Base-by-base conservation (phyloP, 1,140 invertebrate genomes). In the Lucilia cuprina region DNA sequence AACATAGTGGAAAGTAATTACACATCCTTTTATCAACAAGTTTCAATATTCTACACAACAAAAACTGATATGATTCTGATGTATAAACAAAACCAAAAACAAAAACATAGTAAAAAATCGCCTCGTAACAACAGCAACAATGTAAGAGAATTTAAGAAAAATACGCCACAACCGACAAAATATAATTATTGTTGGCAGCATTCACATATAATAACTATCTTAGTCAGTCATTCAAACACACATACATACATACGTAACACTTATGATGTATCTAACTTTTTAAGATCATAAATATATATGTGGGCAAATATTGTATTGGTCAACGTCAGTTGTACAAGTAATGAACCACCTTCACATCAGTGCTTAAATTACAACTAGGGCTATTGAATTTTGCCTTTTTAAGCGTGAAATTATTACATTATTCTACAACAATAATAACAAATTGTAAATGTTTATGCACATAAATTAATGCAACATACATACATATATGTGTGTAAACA, bases 331-430 rank as follows among this genome's bases (percentile, higher is more conserved):
- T 12, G 50, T 77, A 30, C 74, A 75, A 34, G 74, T n/a, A 34
- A 34, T 0, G 7, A 80, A 50, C n/a, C 77, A 80, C 77, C 77
- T 80, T 80, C 77, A 80, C 77, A 50, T 47, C 77, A 49, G 19
- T 21, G 77, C 77, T 80, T 80, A 80, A 50, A 80, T 80, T 80
- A 80, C 77, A 14, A 49, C 19, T 35, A 80, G 77, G 77, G 77
- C 77, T 80, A 80, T 80, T 80, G 77, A 80, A 80, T 80, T 80
- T 80, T 80, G 47, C 41, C 77, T 21, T 80, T 80, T 80, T 49
- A 17, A 80, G 77, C 77, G 12, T 21, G n/a, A 50, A 80, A 80
- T 19, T 49, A 30, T 78, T n/a, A 34, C 30, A 34, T 75, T 41
- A 34, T 30, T 30, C 30, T 78, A 47, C 35, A 60, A 60, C 65